These are phyloP conservation scores for Ophion obscuratus DNA, from an alignment of 2,888 invertebrate species.

Conservation along the genomic window DNA sequence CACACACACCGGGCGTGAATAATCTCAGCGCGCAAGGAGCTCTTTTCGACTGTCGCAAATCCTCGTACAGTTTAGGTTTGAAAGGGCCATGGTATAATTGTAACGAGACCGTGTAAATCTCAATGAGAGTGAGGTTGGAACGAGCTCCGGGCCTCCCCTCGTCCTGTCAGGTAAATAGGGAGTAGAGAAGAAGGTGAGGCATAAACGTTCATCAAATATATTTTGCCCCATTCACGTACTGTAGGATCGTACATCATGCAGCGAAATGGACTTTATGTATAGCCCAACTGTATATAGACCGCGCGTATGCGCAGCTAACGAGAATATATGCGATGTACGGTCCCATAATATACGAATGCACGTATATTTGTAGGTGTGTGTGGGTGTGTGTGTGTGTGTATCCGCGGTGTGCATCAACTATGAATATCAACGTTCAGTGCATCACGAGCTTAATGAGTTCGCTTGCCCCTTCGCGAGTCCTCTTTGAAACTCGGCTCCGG, in stretches of 20 bases:
- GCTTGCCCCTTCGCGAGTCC: conserved; percentile 70
- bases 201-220: conserved; percentile 64
- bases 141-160: neutral
- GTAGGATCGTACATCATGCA: conserved; percentile 61
- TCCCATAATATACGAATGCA: conserved; percentile 15
- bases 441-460: conserved; percentile 68
- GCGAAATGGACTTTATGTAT: conserved; percentile 58
- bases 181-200: conserved; percentile 42
- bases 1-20: neutral
- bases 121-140: conserved; percentile 1
- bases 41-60: conserved; percentile 22
- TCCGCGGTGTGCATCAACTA: conserved; percentile 29
- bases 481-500: conserved; percentile 65
- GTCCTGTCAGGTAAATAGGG: conserved; percentile 6
- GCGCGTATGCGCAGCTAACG: conserved; percentile 54
- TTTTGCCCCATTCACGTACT: conserved; percentile 59
- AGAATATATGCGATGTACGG: conserved; percentile 56
- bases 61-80: conserved; percentile 14
- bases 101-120: conserved; percentile 49
- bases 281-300: conserved; percentile 47
- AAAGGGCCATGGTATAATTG: conserved; percentile 46
- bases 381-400: neutral
- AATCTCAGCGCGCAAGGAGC: neutral
- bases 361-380: neutral
- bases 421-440: conserved; percentile 69